Conservation (phyloP, 2,888 invertebrate genomes). For the Andrena fulva region DNA sequence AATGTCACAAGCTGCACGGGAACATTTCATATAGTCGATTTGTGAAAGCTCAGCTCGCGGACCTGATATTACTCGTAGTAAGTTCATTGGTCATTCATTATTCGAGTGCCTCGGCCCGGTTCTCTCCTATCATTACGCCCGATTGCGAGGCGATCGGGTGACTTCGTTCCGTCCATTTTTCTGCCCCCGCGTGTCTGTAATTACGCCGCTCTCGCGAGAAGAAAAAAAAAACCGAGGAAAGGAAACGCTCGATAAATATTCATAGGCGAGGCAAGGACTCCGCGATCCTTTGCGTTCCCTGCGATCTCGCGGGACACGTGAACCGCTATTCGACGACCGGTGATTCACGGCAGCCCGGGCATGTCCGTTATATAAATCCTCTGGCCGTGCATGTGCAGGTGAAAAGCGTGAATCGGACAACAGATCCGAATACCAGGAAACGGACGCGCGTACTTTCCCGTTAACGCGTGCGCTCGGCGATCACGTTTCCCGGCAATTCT, state of each 20-base stretch:
- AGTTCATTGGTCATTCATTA: slow-evolving; percentile 40
- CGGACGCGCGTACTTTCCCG: slow-evolving; percentile 11
- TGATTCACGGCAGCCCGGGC: slow-evolving; percentile 44
- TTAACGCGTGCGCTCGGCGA: background rate
- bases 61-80: slow-evolving; percentile 18
- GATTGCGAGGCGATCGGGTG: background rate
- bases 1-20: slow-evolving; percentile 33
- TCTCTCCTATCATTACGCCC: slow-evolving; percentile 19
- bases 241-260: slow-evolving; percentile 51
- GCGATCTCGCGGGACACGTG: slow-evolving; percentile 33
- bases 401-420: slow-evolving; percentile 18
- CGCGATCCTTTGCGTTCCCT: slow-evolving; percentile 31
- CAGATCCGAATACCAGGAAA: slow-evolving; percentile 34
- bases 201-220: slow-evolving; percentile 10
- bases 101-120: slow-evolving; percentile 24
- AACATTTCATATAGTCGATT: slow-evolving; percentile 32
- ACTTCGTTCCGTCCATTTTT: slow-evolving; percentile 23
- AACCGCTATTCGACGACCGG: slow-evolving; percentile 44
- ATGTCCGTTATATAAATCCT: slow-evolving; percentile 52
- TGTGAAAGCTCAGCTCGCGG: slow-evolving; percentile 22
- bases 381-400: background rate
- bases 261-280: slow-evolving; percentile 59
- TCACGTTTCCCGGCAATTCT: slow-evolving; percentile 1
- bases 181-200: background rate
- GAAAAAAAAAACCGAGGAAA: slow-evolving; percentile 5